Conservation (phyloP, 92 coral and sea anemone species). For the Palythoa grandis region DNA sequence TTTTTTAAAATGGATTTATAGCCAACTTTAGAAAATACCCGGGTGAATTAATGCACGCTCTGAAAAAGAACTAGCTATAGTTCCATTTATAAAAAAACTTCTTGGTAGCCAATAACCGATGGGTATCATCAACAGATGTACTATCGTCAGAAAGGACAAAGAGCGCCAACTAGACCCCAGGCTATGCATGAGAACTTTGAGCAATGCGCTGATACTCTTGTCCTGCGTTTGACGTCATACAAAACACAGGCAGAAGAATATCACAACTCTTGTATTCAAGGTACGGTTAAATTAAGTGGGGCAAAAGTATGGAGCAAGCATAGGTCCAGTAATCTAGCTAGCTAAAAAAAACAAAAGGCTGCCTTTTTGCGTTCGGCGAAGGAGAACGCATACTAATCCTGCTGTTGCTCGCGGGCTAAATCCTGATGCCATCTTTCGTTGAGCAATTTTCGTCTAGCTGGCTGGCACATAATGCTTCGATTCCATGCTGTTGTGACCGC, state of each 20-base stretch:
- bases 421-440: too few species aligned
- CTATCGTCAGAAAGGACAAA: conserved; percentile 95
- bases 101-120: background rate
- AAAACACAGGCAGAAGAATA: conserved; percentile 95
- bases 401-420: too few species aligned
- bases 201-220: conserved; percentile 81
- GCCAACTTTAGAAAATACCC: too few species aligned
- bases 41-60: too few species aligned
- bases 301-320: background rate
- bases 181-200: conserved; percentile 97
- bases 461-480: too few species aligned
- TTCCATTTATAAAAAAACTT: background rate
- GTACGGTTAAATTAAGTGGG: conserved; percentile 34
- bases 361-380: too few species aligned
- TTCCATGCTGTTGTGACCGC: too few species aligned
- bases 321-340: too few species aligned
- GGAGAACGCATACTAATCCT: too few species aligned
- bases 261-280: conserved; percentile 97
- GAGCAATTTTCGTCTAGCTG: too few species aligned
- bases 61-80: background rate
- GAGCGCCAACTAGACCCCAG: conserved; percentile 90
- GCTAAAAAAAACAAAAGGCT: too few species aligned
- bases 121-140: conserved; percentile 63
- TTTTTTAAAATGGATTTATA: too few species aligned
- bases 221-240: conserved; percentile 89